Conservation (phyloP, 1,140 invertebrate genomes). For the Arion vulgaris region DNA sequence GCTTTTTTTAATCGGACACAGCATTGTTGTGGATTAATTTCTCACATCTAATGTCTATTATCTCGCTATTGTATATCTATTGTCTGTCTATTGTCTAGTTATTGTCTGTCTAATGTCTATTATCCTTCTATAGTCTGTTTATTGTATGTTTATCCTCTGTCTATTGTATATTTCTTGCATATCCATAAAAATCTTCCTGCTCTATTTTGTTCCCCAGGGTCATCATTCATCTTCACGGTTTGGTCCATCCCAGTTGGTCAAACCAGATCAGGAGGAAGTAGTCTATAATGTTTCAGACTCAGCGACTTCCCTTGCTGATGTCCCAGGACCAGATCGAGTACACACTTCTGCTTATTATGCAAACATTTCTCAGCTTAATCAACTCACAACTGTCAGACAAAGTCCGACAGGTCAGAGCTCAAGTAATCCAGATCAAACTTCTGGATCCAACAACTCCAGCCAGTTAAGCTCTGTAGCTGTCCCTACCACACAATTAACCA, state of each 20-base stretch:
- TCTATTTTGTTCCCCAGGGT: neutral
- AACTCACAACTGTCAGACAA: constrained; percentile 38
- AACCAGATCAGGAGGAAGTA: neutral
- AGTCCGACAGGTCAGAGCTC: constrained; percentile 67
- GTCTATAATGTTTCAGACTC: constrained; percentile 18
- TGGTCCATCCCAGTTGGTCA: neutral
- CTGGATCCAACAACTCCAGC: constrained; percentile 45
- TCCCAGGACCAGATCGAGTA: no score
- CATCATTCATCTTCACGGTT: neutral
- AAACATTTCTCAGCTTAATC: constrained; percentile 9
- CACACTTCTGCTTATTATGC: constrained; percentile 15
- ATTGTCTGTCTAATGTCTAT: no score
- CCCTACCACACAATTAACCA: constrained; percentile 20
- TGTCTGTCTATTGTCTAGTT: no score
- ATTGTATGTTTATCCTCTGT: no score
- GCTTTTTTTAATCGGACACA: no score
- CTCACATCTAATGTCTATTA: no score
- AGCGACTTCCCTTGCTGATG: constrained; percentile 25
- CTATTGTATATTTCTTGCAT: no score
- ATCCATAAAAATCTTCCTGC: no score
- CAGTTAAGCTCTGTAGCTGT: constrained; percentile 38
- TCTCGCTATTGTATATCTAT: no score
- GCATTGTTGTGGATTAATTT: no score
- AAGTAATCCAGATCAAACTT: constrained; percentile 50
- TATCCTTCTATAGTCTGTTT: no score